These are phyloP conservation scores for Subacronicta megacephala DNA, from an alignment of 2,888 invertebrate species.

Conservation along the genomic window DNA sequence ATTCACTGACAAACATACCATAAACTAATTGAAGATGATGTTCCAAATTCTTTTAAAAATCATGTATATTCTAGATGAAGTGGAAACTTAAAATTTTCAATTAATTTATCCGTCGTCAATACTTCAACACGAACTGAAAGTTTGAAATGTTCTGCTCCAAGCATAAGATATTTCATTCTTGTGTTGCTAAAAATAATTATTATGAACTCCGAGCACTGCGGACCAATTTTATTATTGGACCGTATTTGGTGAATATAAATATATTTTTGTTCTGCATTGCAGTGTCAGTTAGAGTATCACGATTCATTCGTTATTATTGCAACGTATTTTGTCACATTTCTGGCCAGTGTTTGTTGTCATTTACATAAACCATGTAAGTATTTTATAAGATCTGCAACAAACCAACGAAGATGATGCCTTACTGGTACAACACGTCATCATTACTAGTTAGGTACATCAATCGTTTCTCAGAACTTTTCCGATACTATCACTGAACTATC, in stretches of 20 bases:
- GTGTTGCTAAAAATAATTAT: conserved; percentile 55
- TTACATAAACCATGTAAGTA: conserved; percentile 17
- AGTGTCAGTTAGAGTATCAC: conserved; percentile 40
- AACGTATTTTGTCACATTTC: conserved; percentile 48
- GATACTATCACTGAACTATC: conserved; percentile 14
- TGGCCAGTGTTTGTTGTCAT: conserved; percentile 28
- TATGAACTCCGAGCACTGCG: conserved; percentile 38
- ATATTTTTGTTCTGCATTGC: conserved; percentile 56
- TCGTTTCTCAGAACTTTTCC: conserved; percentile 15
- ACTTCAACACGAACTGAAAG: conserved; percentile 44
- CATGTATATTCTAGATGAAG: conserved; percentile 21
- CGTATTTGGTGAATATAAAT: conserved; percentile 58
- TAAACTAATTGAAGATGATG: conserved; percentile 32
- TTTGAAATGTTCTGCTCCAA: conserved; percentile 38
- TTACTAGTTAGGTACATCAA: conserved; percentile 3
- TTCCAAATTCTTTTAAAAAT: conserved; percentile 16
- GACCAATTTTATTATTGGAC: conserved; percentile 54
- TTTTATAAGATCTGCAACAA: conserved; percentile 24
- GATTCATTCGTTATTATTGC: conserved; percentile 44
- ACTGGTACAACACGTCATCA: background rate
- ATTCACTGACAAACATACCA: conserved; percentile 27
- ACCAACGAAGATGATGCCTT: background rate
- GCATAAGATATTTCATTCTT: conserved; percentile 49
- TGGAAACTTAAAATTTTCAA: conserved; percentile 29
- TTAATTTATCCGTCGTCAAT: conserved; percentile 47